Evolutionary conservation across 1,140 invertebrate genomes (phyloP).

Genomic region (Leptinotarsa undecemlineata): DNA sequence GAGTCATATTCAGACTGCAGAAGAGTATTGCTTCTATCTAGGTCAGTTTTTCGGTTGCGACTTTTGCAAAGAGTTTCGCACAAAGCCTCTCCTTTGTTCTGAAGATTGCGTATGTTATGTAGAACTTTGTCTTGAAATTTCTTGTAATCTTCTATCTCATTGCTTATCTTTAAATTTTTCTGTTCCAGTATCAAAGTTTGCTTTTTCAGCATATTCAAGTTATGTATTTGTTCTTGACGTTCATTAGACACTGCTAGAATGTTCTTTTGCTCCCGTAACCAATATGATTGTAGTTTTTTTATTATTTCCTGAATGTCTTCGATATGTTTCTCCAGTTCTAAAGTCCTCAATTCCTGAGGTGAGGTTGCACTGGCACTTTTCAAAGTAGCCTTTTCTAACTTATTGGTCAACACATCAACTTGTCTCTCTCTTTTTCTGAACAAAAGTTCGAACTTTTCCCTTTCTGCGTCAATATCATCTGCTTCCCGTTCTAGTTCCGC

Average conservation of each 20-base stretch:
- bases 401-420: conserved; percentile 60
- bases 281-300: conserved; percentile 68
- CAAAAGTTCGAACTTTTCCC: conserved; percentile 55
- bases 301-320: conserved; percentile 62
- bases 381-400: conserved; percentile 60
- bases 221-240: conserved; percentile 65
- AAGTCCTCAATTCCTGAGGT: conserved; percentile 62
- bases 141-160: conserved; percentile 63
- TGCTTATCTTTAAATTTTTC: conserved; percentile 70
- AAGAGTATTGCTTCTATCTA: conserved; percentile 65
- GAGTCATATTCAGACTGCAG: conserved; percentile 53
- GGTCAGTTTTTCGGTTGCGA: conserved; percentile 60
- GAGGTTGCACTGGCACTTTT: conserved; percentile 47
- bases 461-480: conserved; percentile 56
- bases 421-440: conserved; percentile 60
- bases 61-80: conserved; percentile 65
- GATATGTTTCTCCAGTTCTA: conserved; percentile 65
- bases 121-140: conserved; percentile 63
- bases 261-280: conserved; percentile 74
- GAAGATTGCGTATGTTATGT: conserved; percentile 63
- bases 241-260: conserved; percentile 69
- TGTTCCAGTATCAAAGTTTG: conserved; percentile 76
- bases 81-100: conserved; percentile 63
- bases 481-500: conserved; percentile 58
- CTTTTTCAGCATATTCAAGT: conserved; percentile 70